Evolutionary conservation across 2,888 invertebrate genomes (phyloP).

Genomic region (Odiellus spinosus): DNA sequence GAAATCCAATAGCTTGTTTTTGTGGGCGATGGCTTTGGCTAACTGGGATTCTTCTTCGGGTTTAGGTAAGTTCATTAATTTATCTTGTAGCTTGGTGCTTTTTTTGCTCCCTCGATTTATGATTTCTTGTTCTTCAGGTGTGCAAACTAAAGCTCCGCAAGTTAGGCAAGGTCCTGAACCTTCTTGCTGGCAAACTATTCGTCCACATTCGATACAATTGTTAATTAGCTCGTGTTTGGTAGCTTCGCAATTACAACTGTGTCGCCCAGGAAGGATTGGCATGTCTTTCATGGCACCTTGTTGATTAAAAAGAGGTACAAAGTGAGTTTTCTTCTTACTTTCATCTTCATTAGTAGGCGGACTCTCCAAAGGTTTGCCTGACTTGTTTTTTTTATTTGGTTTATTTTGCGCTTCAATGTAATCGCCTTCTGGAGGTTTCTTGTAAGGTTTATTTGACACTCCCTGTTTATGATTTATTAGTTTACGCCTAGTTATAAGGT

Average conservation of each 20-base stretch:
- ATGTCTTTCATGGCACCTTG: conserved; percentile 5
- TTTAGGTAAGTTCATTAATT: conserved; percentile 34
- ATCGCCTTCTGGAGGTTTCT: too few relatives aligned
- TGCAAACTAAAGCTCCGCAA: conserved; percentile 72
- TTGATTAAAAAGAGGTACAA: conserved; percentile 3
- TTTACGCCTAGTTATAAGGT: too few relatives aligned
- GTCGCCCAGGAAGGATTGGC: conserved; percentile 43
- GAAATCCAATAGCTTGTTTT: conserved; percentile 65
- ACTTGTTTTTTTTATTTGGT: too few relatives aligned
- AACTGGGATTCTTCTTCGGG: conserved; percentile 33
- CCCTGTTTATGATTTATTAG: too few relatives aligned
- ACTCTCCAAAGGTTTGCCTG: too few relatives aligned
- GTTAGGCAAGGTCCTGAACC: conserved; percentile 91
- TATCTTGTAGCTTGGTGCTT: conserved; percentile 45
- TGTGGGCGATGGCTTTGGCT: conserved; percentile 55
- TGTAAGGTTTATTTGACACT: too few relatives aligned
- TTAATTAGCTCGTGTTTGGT: conserved; percentile 72
- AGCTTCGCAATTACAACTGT: conserved; percentile 82
- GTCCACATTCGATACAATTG: conserved; percentile 84
- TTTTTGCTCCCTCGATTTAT: conserved; percentile 49
- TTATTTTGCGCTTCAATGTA: too few relatives aligned
- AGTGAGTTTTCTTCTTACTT: conserved; percentile 4
- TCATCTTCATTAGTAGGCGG: too few relatives aligned
- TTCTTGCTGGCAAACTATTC: conserved; percentile 88
- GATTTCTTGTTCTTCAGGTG: conserved; percentile 50